Conservation (phyloP, 2,113 vertebrate species). For the Choloepus hoffmanni region DNA sequence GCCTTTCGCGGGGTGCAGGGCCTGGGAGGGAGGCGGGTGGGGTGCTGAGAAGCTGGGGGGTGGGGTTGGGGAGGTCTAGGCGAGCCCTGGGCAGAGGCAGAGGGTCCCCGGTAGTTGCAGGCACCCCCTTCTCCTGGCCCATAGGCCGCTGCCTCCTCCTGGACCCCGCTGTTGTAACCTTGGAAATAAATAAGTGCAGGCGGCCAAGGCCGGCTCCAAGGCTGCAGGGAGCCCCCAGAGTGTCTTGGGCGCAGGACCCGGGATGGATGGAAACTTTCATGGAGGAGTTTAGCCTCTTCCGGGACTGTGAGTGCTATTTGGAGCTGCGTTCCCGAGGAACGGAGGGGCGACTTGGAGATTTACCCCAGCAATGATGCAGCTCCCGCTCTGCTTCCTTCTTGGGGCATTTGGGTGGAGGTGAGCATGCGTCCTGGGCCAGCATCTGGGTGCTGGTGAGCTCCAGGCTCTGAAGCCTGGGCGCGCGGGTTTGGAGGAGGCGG, state of each 20-base stretch:
- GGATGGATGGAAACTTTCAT: conserved; percentile 67
- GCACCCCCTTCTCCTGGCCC: conserved; percentile 76
- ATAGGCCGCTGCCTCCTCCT: conserved; percentile 29
- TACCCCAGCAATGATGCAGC: neutral
- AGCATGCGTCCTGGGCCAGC: rapidly evolving
- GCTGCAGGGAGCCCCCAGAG: neutral
- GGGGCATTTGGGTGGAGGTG: neutral
- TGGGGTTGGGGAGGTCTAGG: neutral
- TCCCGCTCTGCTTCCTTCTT: neutral
- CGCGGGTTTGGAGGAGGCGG: neutral
- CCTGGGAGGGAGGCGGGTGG: neutral
- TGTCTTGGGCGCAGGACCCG: neutral
- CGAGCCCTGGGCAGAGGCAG: conserved; percentile 55
- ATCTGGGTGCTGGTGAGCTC: neutral
- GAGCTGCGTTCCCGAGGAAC: neutral
- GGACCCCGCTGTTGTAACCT: neutral
- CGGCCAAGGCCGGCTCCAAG: neutral
- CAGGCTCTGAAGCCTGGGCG: neutral
- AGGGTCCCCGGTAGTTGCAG: conserved; percentile 54
- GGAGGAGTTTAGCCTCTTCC: neutral
- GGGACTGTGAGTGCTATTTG: neutral
- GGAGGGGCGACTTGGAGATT: neutral
- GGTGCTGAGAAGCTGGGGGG: neutral
- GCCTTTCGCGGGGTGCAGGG: neutral
- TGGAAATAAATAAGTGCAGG: neutral